Evolutionary conservation across 2,888 invertebrate genomes (phyloP), one percentile per base, ranked within the genome.

Genomic region (Papilio demoleus): DNA sequence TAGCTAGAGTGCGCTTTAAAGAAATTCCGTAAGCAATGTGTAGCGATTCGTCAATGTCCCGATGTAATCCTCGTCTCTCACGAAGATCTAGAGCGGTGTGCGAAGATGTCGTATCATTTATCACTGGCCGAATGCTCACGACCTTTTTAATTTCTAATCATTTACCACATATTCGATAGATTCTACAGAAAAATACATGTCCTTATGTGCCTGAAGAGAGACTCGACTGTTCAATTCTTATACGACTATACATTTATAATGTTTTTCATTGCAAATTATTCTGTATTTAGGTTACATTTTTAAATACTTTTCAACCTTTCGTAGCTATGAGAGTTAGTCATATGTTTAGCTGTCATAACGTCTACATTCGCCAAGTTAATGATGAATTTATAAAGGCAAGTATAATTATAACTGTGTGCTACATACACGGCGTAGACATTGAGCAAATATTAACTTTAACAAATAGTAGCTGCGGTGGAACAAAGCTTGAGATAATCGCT

Each of bases 31-130:
- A 85, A 89, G 87, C 88, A 66, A 66, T 84, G 82, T 84, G 85
- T 81, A 79, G 88, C 87, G 84, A 91, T 91, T 85, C 88, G 88
- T 91, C 90, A 90, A 90, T 85, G 91, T 90, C 90, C 79, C 81
- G 80, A 82, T 85, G 85, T 91, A 91, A 91, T 90, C 89, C 90
- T 81, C 81, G 71, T 72, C 82, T 85, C 86, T 88, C 88, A 88
- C 88, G 88, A 88, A 88, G 88, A 84, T 83, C 84, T 88, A 88
- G 88, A 87, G 87, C 83, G 79, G 84, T 79, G 79, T 79, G 77
- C 80, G 83, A 82, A 83, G 88, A 86, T 85, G 88, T 86, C 84
- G 84, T 82, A 78, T 86, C 88, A 91, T 91, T 88, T 85, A 92
- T 91, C 91, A 91, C 86, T 66, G 79, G 71, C 73, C 73, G 79